Base-by-base conservation (phyloP, 2,888 invertebrate species). In the Drosophila silvestris region DNA sequence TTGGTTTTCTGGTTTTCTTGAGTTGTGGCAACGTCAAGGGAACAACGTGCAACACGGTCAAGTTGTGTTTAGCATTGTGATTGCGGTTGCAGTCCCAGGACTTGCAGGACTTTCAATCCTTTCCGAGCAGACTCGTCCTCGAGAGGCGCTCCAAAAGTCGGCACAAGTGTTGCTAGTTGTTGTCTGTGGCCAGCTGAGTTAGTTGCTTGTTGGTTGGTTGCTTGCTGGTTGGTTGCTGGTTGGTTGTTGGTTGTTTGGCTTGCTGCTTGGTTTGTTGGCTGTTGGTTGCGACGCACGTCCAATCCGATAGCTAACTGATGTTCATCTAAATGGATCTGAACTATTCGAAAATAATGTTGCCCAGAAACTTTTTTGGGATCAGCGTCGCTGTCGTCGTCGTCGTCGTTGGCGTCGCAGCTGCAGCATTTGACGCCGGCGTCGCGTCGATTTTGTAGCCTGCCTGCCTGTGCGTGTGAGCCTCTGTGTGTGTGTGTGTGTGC, bases 301-400 rank as follows among this genome's bases (percentile, higher is more conserved):
- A 93, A 92, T 92, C 91, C 92, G 92, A 92, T 92, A 93, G 93
- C 93, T 92, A 90, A 92, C 93, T 93, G 93, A 92, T 93, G 92
- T 93, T 93, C 93, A 91, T 93, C 93, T 93, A 93, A 93, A 93
- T 91, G 93, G 92, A 92, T 92, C 93, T 90, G 91, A 91, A 92
- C 92, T 92, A 93, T 93, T 91, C 89, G 91, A 92, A 91, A 91
- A 91, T 92, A 90, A 91, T 92, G 93, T 93, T 89, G 93, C 91
- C 90, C 91, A 86, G 87, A 83, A 92, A 91, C 86, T 91, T 93
- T 92, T 92, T 91, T 86, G 91, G 89, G 86, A 92, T 91, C 91
- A 77, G 72, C 74, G 72, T 61, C 58, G 73, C 56, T 63, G 67
- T 30, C 30, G 67, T 57, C 52, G 65, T 51, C 54, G 66, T 32